Evolutionary conservation across 2,797 vertebrate species (phyloP).

Genomic region (Melanotaenia parkinsoni): DNA sequence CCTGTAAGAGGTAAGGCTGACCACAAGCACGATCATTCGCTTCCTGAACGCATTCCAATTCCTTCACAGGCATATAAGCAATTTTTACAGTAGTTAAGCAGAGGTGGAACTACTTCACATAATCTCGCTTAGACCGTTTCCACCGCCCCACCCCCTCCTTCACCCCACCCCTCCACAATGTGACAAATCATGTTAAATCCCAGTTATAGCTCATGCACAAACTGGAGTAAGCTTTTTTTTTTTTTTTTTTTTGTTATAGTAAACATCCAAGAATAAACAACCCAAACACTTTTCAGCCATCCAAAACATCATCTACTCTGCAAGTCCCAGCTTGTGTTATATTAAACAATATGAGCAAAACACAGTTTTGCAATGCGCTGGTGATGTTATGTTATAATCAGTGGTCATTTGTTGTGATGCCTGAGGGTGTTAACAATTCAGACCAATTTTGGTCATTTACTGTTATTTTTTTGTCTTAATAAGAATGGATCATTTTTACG

Average conservation of each 20-base stretch:
- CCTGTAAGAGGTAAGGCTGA: slow-evolving; percentile 50
- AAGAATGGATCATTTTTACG: too few relatives aligned
- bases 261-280: slow-evolving; percentile 67
- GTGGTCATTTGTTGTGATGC: slow-evolving; percentile 39
- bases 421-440: slow-evolving; percentile 49
- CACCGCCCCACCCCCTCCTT: slow-evolving; percentile 61
- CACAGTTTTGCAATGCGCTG: background rate
- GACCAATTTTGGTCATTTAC: slow-evolving; percentile 30
- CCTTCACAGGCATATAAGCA: slow-evolving; percentile 86
- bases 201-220: slow-evolving; percentile 77
- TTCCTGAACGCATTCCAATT: slow-evolving; percentile 85
- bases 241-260: slow-evolving; percentile 56
- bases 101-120: slow-evolving; percentile 85
- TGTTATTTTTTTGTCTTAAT: too few relatives aligned
- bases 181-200: slow-evolving; percentile 86
- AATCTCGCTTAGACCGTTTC: slow-evolving; percentile 81
- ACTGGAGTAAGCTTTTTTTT: slow-evolving; percentile 68
- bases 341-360: background rate
- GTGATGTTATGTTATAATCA: background rate
- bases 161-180: slow-evolving; percentile 50
- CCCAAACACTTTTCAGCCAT: slow-evolving; percentile 56
- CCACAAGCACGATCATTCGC: slow-evolving; percentile 68
- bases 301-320: slow-evolving; percentile 56
- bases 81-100: slow-evolving; percentile 87
- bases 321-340: slow-evolving; percentile 54